A percentile compares a stretch with the other conserved stretches of the same genome.
phyloP scores from a whole-genome alignment of 2,888 invertebrate species.

The Escarpia spicata region DNA sequence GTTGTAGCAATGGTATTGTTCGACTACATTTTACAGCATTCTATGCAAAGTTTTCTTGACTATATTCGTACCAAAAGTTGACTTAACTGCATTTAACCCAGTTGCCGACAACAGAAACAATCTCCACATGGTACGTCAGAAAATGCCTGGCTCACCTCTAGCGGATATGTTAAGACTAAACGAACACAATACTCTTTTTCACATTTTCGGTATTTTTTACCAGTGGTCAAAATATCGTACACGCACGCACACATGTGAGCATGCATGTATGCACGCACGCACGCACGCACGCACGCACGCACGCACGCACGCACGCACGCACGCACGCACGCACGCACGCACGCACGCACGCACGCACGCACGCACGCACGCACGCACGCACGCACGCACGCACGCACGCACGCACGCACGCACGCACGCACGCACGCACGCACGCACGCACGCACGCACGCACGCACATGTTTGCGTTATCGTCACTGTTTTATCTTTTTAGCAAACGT shows the following conservation, averaged over 20 bases:
- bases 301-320: neutral
- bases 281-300: no score
- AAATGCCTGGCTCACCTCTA: no score
- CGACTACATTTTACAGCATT: neutral
- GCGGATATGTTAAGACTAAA: no score
- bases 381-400: neutral
- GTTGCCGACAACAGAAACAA: no score
- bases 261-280: neutral
- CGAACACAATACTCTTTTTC: neutral
- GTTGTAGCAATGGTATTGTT: neutral
- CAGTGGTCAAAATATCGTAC: no score
- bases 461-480: no score
- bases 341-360: neutral
- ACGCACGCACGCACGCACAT: neutral
- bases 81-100: no score
- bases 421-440: neutral
- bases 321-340: neutral
- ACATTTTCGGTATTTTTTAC: no score
- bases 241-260: neutral
- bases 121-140: no score
- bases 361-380: neutral
- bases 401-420: neutral
- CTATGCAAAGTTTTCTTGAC: neutral
- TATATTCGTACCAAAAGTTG: neutral
- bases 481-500: no score